Evolutionary conservation across 2,888 invertebrate species (phyloP), one percentile per base, ranked within the genome.

Genomic region (Ypsolopha sequella): DNA sequence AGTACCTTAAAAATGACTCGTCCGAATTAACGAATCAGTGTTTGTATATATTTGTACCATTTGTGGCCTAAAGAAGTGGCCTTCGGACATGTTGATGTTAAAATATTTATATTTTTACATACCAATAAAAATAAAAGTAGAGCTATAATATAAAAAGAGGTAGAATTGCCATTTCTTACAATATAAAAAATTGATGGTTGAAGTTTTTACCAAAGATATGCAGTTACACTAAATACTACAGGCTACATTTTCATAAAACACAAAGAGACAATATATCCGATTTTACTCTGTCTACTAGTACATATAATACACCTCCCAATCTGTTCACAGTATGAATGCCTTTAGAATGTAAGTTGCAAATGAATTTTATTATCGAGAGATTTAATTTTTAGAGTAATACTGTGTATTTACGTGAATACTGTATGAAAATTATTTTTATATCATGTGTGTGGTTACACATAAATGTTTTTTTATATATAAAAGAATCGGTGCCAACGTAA

Each of bases 401-500:
- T 73, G 57, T 76, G 70, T 80, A 77, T 79, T 77, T 74, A 79
- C 79, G 73, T 72, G 75, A 76, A 74, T 78, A 74, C 70, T 75
- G 62, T 81, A 80, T 76, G 80, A 74, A 75, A 51, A 78, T 80
- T 84, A 82, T 85, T 85, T 85, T 85, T 85, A 80, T 85, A 84
- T 71, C 56, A 56, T 65, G 78, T 80, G 81, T 81, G 7, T 72
- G 66, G 60, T 61, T 43, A 10, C 51, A 80, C 80, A 77, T 84
- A 80, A 79, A 77, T 77, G 75, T 81, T 84, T 79, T 79, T 80
- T 73, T 78, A 76, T 74, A 65, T 75, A 63, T 76, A 74, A 35
- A 73, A 77, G 69, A 80, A 79, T 79, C 70, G 85, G 85, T 86
- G 85, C 85, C 85, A 86, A 86, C 82, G 80, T 84, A 76, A 79